A percentile compares a stretch with the other conserved stretches of the same genome.
These are phyloP conservation scores for Tubulanus polymorphus DNA, from an alignment of 2,888 invertebrate species.

Conservation along the genomic window DNA sequence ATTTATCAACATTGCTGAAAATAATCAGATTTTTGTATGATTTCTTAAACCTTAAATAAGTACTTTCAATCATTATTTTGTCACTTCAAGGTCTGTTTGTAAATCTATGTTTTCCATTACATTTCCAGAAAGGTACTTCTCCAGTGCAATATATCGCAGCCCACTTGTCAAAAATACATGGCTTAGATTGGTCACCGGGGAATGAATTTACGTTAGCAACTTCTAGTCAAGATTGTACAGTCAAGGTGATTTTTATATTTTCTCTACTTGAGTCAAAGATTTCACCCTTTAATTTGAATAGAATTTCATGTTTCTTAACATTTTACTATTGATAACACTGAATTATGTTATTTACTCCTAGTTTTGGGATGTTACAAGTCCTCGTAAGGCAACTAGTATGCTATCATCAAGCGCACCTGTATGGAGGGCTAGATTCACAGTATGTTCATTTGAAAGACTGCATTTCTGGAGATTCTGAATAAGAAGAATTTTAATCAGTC, in stretches of 20 bases:
- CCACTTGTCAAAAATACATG: slow-evolving; percentile 84
- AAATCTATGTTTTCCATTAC: slow-evolving; percentile 1
- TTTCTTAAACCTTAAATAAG: too few relatives aligned
- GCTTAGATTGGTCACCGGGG: slow-evolving; percentile 80
- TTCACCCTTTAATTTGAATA: too few relatives aligned
- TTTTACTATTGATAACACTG: too few relatives aligned
- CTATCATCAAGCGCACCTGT: slow-evolving; percentile 72
- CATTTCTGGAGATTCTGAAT: not conserved
- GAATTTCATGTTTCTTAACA: too few relatives aligned
- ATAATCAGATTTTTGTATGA: too few relatives aligned
- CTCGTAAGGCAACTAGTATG: slow-evolving; percentile 76
- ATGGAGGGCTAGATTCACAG: slow-evolving; percentile 88
- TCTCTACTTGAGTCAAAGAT: too few relatives aligned
- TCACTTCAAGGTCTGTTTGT: too few relatives aligned
- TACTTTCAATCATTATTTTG: too few relatives aligned
- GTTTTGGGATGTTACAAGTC: slow-evolving; percentile 86
- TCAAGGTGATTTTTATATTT: slow-evolving; percentile 60
- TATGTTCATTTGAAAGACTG: slow-evolving; percentile 41
- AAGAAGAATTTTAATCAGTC: not conserved
- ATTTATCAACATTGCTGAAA: too few relatives aligned
- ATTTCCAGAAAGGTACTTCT: slow-evolving; percentile 39
- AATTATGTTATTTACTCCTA: too few relatives aligned
- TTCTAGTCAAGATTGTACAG: slow-evolving; percentile 91
- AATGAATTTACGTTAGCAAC: slow-evolving; percentile 58
- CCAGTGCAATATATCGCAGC: slow-evolving; percentile 92